Percentiles rank a stretch among this genome's conserved stretches.
These are phyloP conservation scores for Notechis scutatus DNA, from an alignment of 2,113 vertebrate species.

Conservation along the genomic window DNA sequence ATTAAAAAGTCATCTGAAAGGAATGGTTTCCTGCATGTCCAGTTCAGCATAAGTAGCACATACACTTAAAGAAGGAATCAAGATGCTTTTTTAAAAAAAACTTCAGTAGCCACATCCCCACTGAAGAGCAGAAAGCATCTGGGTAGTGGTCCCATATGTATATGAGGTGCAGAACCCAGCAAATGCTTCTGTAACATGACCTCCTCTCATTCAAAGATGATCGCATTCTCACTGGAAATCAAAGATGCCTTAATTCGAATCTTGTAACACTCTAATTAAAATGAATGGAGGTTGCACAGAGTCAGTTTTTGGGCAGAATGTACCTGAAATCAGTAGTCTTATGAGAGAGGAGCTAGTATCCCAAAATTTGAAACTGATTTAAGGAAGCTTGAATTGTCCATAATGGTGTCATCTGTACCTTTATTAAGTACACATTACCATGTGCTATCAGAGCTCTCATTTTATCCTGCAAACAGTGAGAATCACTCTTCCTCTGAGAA, in stretches of 20 bases:
- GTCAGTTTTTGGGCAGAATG: constrained; percentile 10
- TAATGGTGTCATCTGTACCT: constrained; percentile 64
- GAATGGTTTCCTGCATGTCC: constrained; percentile 78
- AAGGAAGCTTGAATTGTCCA: constrained; percentile 71
- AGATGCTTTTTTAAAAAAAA: constrained; percentile 61
- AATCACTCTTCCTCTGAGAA: constrained; percentile 65
- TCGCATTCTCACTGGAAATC: not conserved
- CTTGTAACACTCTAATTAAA: constrained; percentile 1
- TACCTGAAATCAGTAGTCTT: constrained; percentile 75
- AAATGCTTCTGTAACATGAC: not conserved
- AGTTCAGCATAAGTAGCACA: constrained; percentile 75
- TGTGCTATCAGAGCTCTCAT: constrained; percentile 61
- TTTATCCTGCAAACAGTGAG: constrained; percentile 58
- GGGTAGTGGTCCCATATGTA: constrained; percentile 68
- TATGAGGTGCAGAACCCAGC: constrained; percentile 22
- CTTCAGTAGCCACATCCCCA: constrained; percentile 67
- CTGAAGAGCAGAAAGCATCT: constrained; percentile 66
- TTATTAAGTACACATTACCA: constrained; percentile 67
- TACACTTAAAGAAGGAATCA: constrained; percentile 73
- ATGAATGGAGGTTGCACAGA: constrained; percentile 2
- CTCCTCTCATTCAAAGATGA: constrained; percentile 15
- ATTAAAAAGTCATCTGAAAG: constrained; percentile 77
- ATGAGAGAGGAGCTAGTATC: constrained; percentile 68
- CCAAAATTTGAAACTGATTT: constrained; percentile 62
- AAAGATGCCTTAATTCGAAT: not conserved